Percentiles rank a stretch among this genome's conserved stretches.
Evolutionary conservation across 37 sponge, comb jelly and placozoan species (phyloP).

Genomic region (Amphimedon queenslandica): DNA sequence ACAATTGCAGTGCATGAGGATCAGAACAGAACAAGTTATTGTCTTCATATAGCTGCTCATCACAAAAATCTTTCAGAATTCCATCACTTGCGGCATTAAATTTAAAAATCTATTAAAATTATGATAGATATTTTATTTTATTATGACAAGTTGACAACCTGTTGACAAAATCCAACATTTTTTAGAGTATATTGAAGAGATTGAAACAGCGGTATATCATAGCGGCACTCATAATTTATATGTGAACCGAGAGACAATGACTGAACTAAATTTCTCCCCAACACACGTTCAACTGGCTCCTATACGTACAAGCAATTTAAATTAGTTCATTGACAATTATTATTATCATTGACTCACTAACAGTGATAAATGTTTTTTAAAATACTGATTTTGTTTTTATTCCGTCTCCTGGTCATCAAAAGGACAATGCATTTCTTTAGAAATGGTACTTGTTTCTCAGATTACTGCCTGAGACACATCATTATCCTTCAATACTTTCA

Average conservation of each 20-base stretch:
- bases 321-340: background rate
- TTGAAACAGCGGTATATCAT: conserved; percentile 9
- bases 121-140: too few species aligned
- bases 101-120: too few species aligned
- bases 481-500: too few species aligned
- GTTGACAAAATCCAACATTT: background rate
- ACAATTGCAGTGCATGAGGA: conserved; percentile 26
- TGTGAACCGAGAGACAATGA: too few species aligned
- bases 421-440: too few species aligned
- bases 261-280: too few species aligned
- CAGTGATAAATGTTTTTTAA: background rate
- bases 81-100: too few species aligned
- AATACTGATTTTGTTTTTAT: conserved; percentile 27
- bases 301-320: too few species aligned
- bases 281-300: conserved; percentile 11
- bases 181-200: conserved; percentile 1
- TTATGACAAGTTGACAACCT: too few species aligned
- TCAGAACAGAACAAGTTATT: conserved; percentile 16
- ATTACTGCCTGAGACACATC: too few species aligned
- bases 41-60: conserved; percentile 8
- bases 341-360: background rate
- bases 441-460: too few species aligned
- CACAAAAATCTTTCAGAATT: conserved; percentile 9
- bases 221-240: background rate
- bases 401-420: conserved; percentile 21